Percentiles rank a stretch among this genome's conserved stretches.
These are phyloP conservation scores for Epinotia demarniana DNA, from an alignment of 2,888 invertebrate species.

Conservation along the genomic window DNA sequence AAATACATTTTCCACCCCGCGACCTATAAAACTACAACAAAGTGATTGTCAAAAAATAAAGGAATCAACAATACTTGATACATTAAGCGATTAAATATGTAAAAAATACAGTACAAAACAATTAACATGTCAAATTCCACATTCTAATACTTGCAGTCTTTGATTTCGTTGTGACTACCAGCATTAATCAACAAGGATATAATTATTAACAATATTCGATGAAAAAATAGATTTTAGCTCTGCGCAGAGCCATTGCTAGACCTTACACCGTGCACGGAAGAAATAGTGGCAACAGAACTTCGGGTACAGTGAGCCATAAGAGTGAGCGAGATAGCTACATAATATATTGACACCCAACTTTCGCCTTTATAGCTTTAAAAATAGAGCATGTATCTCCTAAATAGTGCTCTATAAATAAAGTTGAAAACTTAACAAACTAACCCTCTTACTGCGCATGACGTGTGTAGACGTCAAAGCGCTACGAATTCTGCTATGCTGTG, in stretches of 20 bases:
- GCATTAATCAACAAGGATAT: conserved; percentile 59
- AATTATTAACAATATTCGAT: conserved; percentile 80
- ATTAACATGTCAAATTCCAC: conserved; percentile 71
- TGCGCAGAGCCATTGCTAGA: conserved; percentile 70
- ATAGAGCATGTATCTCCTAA: background rate
- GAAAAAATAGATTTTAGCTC: conserved; percentile 67
- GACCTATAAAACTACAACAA: conserved; percentile 65
- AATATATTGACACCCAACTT: background rate
- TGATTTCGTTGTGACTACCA: conserved; percentile 84
- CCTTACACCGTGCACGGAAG: conserved; percentile 71
- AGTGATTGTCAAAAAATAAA: conserved; percentile 80
- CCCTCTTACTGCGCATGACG: conserved; percentile 1
- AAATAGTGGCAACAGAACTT: conserved; percentile 67
- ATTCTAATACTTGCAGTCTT: conserved; percentile 80
- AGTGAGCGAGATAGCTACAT: background rate
- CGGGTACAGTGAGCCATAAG: conserved; percentile 36
- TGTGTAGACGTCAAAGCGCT: background rate
- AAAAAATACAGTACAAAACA: conserved; percentile 66
- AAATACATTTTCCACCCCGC: conserved; percentile 41
- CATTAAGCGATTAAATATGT: conserved; percentile 72
- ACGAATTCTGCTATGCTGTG: background rate
- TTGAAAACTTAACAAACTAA: background rate
- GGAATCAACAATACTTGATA: conserved; percentile 68
- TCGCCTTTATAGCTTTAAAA: background rate
- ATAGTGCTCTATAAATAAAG: background rate